Conservation (phyloP, 2,888 invertebrate species). For the Clivina fossor region DNA sequence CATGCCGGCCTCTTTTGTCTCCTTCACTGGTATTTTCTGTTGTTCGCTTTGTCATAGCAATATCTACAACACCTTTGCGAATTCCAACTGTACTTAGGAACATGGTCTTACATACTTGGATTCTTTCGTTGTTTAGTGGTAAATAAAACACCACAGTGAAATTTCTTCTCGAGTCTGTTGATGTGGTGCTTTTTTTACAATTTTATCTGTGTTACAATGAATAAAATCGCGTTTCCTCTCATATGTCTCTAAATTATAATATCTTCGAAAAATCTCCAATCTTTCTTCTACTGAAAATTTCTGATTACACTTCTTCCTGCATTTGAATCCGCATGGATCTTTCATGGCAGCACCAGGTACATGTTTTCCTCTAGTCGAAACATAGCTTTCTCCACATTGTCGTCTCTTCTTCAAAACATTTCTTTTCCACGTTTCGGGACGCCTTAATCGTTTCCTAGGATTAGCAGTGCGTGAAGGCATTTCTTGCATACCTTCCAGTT, state of each 20-base stretch:
- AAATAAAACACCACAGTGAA: neutral
- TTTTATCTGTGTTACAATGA: neutral
- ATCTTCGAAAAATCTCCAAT: neutral
- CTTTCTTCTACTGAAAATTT: neutral
- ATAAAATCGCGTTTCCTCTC: neutral
- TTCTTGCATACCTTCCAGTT: too few species aligned
- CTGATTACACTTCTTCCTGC: neutral
- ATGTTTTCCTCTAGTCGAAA: neutral
- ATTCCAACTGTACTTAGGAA: conserved; percentile 36
- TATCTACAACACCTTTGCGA: conserved; percentile 35
- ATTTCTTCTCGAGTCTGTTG: neutral
- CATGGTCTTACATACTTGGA: conserved; percentile 34
- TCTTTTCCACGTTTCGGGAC: too few species aligned
- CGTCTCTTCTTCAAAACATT: too few species aligned
- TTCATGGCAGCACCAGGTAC: neutral
- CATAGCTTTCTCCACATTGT: neutral
- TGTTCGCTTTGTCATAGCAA: conserved; percentile 33
- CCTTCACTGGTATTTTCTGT: conserved; percentile 22
- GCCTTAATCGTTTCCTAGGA: too few species aligned
- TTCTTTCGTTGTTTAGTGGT: neutral
- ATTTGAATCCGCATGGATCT: too few species aligned
- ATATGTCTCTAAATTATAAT: neutral
- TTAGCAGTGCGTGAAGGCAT: too few species aligned
- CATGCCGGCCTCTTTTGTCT: conserved; percentile 25
- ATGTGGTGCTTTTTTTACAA: neutral